Evolutionary conservation across 2,888 invertebrate species (phyloP).

Genomic region (Melieria omissa): DNA sequence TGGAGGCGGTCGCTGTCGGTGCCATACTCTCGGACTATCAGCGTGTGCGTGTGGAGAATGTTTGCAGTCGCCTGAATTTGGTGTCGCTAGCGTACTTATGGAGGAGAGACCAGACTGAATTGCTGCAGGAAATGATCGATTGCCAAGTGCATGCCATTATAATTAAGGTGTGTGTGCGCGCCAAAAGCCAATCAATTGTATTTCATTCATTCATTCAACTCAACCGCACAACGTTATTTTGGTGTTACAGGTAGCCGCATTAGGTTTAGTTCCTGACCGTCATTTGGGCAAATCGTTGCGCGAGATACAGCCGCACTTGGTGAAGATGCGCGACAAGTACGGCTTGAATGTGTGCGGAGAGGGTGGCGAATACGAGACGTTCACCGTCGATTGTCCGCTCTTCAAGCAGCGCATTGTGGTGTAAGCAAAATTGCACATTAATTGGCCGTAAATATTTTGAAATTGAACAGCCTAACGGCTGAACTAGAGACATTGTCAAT

Average conservation of each 20-base stretch:
- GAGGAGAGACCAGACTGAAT: constrained; percentile 93
- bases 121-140: constrained; percentile 96
- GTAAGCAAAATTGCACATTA: constrained; percentile 72
- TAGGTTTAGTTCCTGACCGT: constrained; percentile 86
- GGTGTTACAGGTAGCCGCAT: constrained; percentile 75
- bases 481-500: no score
- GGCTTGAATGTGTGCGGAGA: constrained; percentile 97
- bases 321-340: constrained; percentile 91
- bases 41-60: constrained; percentile 96
- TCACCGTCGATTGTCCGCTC: constrained; percentile 96
- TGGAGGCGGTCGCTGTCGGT: constrained; percentile 96
- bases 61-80: constrained; percentile 92
- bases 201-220: constrained; percentile 4
- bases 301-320: constrained; percentile 87
- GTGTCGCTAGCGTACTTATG: constrained; percentile 93
- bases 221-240: constrained; percentile 19
- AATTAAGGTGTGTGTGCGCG: constrained; percentile 80
- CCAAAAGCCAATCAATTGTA: background rate
- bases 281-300: constrained; percentile 89
- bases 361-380: constrained; percentile 99
- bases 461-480: no score
- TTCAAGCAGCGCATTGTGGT: constrained; percentile 90
- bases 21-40: constrained; percentile 99
- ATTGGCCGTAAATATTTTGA: no score
- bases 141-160: constrained; percentile 92